Percentiles rank a stretch among this genome's conserved stretches.
Evolutionary conservation across 92 coral and sea anemone genomes (phyloP).

Genomic region (Porites cylindrica): DNA sequence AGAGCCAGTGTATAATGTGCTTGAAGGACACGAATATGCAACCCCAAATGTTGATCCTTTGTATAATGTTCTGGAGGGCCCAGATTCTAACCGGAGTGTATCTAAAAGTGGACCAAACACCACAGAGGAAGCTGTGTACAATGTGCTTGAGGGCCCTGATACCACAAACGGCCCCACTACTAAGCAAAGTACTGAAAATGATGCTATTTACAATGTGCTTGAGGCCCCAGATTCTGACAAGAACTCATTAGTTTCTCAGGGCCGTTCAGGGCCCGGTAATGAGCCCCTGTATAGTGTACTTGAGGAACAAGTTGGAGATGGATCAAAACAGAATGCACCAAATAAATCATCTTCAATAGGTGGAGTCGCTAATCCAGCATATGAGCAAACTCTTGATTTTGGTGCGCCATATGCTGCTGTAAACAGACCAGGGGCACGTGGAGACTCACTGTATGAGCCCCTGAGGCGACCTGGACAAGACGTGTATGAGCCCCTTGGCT

Average conservation of each 20-base stretch:
- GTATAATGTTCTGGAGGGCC: not conserved
- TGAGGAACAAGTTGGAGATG: conserved; percentile 40
- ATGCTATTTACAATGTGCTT: conserved; percentile 34
- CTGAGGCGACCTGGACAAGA: conserved; percentile 11
- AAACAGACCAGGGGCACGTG: conserved; percentile 9
- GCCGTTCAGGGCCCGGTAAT: not conserved
- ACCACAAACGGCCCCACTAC: conserved; percentile 5
- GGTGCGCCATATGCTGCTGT: conserved; percentile 13
- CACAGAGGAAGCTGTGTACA: conserved; percentile 54
- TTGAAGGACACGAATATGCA: conserved; percentile 24
- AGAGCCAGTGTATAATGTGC: conserved; percentile 51
- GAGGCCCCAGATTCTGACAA: conserved; percentile 32
- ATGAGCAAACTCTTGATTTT: conserved; percentile 55
- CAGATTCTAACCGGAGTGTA: not conserved
- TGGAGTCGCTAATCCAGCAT: conserved; percentile 48
- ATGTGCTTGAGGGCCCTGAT: conserved; percentile 44
- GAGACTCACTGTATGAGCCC: conserved; percentile 50
- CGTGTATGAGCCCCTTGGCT: not conserved
- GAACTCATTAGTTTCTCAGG: too few relatives aligned
- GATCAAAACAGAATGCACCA: conserved; percentile 2
- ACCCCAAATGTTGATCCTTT: conserved; percentile 6
- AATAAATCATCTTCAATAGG: conserved; percentile 3
- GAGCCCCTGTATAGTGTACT: conserved; percentile 54
- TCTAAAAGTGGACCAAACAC: not conserved
- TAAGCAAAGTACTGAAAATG: not conserved